phyloP scores from a whole-genome alignment of 2,797 vertebrate species.

The Tiaroga cobitis region DNA sequence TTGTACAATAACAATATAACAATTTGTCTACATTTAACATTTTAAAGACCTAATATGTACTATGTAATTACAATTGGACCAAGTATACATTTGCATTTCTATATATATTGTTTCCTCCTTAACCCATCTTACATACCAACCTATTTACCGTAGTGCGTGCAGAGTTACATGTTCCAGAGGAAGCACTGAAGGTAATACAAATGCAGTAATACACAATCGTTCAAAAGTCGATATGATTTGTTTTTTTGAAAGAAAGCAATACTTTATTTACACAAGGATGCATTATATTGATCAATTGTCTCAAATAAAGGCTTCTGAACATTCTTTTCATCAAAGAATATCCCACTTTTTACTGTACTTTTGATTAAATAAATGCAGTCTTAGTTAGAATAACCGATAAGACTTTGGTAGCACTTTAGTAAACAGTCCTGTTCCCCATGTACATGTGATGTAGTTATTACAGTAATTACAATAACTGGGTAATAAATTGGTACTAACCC shows the following conservation, averaged over 20 bases:
- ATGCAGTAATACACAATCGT: background rate
- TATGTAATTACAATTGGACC: background rate
- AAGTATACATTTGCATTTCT: background rate
- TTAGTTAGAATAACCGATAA: background rate
- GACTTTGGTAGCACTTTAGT: too few species aligned
- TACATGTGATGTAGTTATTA: too few species aligned
- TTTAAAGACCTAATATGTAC: background rate
- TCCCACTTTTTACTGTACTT: background rate
- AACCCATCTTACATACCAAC: conserved; percentile 91
- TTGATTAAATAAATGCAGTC: background rate
- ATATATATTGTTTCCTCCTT: conserved; percentile 75
- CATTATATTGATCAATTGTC: background rate
- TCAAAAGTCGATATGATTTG: background rate
- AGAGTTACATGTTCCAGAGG: conserved; percentile 94
- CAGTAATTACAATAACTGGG: too few species aligned
- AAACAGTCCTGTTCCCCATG: too few species aligned
- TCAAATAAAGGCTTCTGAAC: background rate
- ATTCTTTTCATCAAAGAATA: background rate
- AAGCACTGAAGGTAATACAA: conserved; percentile 91
- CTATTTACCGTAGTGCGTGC: conserved; percentile 93
- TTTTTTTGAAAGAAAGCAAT: background rate
- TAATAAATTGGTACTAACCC: too few species aligned
- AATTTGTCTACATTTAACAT: background rate
- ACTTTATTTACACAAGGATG: background rate
- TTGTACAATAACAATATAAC: background rate